Base-by-base conservation (phyloP, 2,888 invertebrate genomes). In the Myathropa florea region DNA sequence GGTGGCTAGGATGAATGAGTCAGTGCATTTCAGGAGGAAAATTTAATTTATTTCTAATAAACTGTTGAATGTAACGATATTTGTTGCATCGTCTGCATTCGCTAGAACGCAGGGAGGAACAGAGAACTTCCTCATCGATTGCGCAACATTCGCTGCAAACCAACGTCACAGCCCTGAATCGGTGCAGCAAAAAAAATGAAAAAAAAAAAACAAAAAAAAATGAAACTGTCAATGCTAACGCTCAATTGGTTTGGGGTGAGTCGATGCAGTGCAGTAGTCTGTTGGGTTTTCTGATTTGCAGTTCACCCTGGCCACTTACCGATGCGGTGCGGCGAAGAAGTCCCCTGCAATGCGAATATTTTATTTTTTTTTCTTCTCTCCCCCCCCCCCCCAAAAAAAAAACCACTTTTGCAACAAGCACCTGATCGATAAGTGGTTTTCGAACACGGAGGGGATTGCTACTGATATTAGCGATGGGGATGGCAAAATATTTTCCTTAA, bases 301-400 rank as follows among this genome's bases (percentile, higher is more conserved):
- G 61, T 65, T 60, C 64, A 46, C 65, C 60, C 33, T 60, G 24
- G 14, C 36, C 57, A 7, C n/a, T n/a, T n/a, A n/a, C n/a, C n/a
- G n/a, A n/a, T n/a, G n/a, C n/a, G n/a, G n/a, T 57, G 77, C 67
- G 55, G 36, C 53, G 39, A 65, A 71, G 72, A 53, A 59, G 36
- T 46, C 64, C 72, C 68, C 83, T 83, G 83, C 83, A 83, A 68
- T 83, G 83, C 83, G 83, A 83, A 79, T 83, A 60, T 80, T 79
- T 63, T 46, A 18, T 46, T 18, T 46, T n/a, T n/a, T n/a, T 4
- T 46, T n/a, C 46, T 18, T n/a, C 18, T 46, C 46, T 7, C n/a
- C 4, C 18, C 3, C 14, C 0, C 6, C 1, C 10, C 9, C 6
- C 12, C 4, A 14, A 1, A 3, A 1, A 65, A 0, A n/a, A n/a